Conservation (phyloP, 2,888 invertebrate genomes). For the Dermolepida albohirtum region DNA sequence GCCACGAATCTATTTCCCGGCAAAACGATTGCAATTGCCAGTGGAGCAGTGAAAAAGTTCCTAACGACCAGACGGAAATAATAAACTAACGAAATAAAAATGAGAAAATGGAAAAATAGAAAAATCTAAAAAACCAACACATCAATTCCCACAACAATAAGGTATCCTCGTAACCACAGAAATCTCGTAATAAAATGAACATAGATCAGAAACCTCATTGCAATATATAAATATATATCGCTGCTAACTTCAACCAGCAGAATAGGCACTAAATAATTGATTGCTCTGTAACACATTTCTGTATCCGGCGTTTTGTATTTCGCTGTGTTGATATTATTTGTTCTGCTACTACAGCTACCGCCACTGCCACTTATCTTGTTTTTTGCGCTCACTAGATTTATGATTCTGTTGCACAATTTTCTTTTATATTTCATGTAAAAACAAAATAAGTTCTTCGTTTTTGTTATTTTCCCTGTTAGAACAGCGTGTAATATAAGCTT, state of each 20-base stretch:
- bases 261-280: conserved; percentile 55
- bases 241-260: conserved; percentile 50
- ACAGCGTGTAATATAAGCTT: not conserved
- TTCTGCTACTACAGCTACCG: conserved; percentile 21
- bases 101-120: conserved; percentile 13
- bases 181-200: conserved; percentile 42
- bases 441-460: conserved; percentile 44
- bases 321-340: conserved; percentile 34
- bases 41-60: conserved; percentile 19
- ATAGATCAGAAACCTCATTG: conserved; percentile 43
- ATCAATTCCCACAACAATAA: conserved; percentile 34
- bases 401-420: conserved; percentile 50
- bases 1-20: conserved; percentile 1
- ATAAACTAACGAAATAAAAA: conserved; percentile 23
- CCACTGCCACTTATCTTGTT: conserved; percentile 45
- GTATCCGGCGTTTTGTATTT: conserved; percentile 51
- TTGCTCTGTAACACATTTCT: conserved; percentile 53
- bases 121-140: conserved; percentile 6
- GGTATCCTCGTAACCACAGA: conserved; percentile 32
- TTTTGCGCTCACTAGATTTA: conserved; percentile 51
- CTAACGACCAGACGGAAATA: conserved; percentile 26
- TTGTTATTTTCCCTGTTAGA: not conserved
- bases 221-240: conserved; percentile 53
- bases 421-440: conserved; percentile 48
- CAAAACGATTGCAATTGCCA: conserved; percentile 22